Evolutionary conservation across 2,888 invertebrate genomes (phyloP).

Genomic region (Steinernema hermaphroditum): DNA sequence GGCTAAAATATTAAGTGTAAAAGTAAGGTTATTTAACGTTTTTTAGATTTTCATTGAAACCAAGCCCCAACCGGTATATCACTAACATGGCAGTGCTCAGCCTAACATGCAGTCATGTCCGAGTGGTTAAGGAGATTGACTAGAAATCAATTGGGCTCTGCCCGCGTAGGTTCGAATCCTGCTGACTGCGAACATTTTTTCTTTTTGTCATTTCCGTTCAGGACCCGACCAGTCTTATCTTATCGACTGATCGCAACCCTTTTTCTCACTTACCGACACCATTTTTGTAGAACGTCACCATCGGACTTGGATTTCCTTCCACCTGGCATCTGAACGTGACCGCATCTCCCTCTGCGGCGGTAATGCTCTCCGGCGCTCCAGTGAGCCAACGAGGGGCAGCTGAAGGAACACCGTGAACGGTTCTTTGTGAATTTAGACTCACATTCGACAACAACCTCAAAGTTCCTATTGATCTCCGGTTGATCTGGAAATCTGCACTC

Average conservation of each 20-base stretch:
- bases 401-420: constrained; percentile 60
- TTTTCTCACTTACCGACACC: constrained; percentile 64
- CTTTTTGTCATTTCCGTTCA: too few species aligned
- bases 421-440: too few species aligned
- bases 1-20: too few species aligned
- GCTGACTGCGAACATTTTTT: constrained; percentile 51
- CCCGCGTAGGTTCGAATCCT: constrained; percentile 64
- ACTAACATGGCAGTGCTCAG: neutral
- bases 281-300: constrained; percentile 73
- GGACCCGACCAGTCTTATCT: neutral
- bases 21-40: constrained; percentile 44
- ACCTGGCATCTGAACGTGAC: constrained; percentile 86
- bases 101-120: constrained; percentile 41
- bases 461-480: constrained; percentile 67
- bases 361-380: constrained; percentile 81
- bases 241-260: neutral
- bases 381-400: constrained; percentile 80
- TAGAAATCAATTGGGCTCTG: constrained; percentile 61
- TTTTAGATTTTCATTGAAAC: constrained; percentile 16
- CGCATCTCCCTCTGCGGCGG: constrained; percentile 87
- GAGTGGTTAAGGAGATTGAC: constrained; percentile 60
- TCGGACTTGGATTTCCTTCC: constrained; percentile 84
- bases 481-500: constrained; percentile 75
- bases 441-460: constrained; percentile 68
- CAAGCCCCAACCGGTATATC: constrained; percentile 40